Base-by-base conservation (phyloP, 2,888 invertebrate species). In the Siphonodentalium dalli region DNA sequence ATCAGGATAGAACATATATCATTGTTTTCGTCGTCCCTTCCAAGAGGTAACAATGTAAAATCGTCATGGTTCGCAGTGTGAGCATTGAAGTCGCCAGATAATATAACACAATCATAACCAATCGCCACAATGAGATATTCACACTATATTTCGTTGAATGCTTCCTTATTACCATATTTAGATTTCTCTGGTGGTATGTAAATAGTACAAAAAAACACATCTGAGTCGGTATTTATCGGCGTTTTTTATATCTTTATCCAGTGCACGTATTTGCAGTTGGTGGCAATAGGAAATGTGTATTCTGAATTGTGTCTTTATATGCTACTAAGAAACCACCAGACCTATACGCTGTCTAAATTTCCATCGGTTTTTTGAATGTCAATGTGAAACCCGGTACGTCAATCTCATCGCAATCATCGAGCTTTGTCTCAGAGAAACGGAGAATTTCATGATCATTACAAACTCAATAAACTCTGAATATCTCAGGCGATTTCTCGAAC, bases 171-270 rank as follows among this genome's bases (percentile, higher is more conserved):
- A 23, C 20, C 41, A 18, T 42, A 50, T 26, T 24, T 42, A 13
- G 50, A 50, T 9, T 31, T 21, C 6, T 31, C 35, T 13, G 50
- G 42, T 6, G 50, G 42, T 6, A 50, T 35, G 29, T 50, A 50
- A 13, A 50, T 29, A 13, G 37, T 42, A 11, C 50, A 41, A 27
- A 31, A 21, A 13, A 43, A 13, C 9, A 50, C 13, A 24, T 42
- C 50, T 18, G 24, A 15, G 21, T 41, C 27, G 15, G 9, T 28
- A 9, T 24, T 9, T 3, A 39, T 13, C 13, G 39, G 23, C 13
- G 21, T 21, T 1, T 31, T 39, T 13, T 29, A 23, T 13, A 48
- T 24, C 15, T 27, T 40, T 9, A 39, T 27, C 39, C 39, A 48
- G 20, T 29, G 15, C 18, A 40, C 33, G 21, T 29, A 40, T n/a